Base-by-base conservation (phyloP, 2,797 vertebrate species). In the Bucorvus abyssinicus region DNA sequence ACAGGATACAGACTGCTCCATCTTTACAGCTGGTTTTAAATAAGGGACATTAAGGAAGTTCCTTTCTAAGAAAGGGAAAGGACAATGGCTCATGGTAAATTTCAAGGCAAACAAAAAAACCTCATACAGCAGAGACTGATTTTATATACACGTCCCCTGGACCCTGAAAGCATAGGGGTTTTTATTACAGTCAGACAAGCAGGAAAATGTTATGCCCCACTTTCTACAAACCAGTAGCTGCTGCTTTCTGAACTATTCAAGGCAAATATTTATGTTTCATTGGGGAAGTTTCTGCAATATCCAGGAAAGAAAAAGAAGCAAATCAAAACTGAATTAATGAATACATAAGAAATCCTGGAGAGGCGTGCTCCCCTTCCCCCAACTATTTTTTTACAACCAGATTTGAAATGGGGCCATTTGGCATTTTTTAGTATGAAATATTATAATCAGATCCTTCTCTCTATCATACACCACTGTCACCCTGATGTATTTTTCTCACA, bases 401-500 rank as follows among this genome's bases (percentile, higher is more conserved):
- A 81, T 92, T 89, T 84, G n/a, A 86, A 92, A 74, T 81, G 68
- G 64, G 76, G 82, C 36, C 84, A 89, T 95, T 92, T 95, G 68
- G 75, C 63, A 88, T 84, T 91, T 95, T 91, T 95, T 56, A 91
- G 69, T 78, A 89, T 40, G 45, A 91, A 93, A 73, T 89, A 94
- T 71, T 91, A 77, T 74, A 90, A 96, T 87, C 87, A 89, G 76
- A 38, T 95, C 73, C 89, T 95, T 55, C 89, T 87, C 63, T 89
- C 69, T 8, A 8, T 73, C 19, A 0, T 86, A 76, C 1, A 2
- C 82, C 84, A 82, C 95, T 84, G 60, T 84, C 87, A 94, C 64
- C 78, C 87, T 88, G 87, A 90, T 76, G 63, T 71, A 85, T 95
- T 95, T 94, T 95, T 92, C 79, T 89, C 84, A 91, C 61, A 91